Base-by-base conservation (phyloP, 2,888 invertebrate species). In the Leistus spinibarbis region DNA sequence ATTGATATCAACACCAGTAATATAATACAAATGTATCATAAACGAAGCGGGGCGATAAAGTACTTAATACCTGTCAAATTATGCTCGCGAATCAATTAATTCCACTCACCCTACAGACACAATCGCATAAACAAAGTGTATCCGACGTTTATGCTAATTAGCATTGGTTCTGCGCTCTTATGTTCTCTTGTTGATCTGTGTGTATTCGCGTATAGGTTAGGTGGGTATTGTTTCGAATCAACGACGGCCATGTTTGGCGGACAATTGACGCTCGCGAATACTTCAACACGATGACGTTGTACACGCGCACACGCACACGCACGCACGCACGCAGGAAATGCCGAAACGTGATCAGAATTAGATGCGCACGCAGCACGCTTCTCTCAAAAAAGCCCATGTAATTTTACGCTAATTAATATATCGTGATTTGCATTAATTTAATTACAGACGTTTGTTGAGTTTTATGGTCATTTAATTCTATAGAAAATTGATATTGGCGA, bases 391-490 rank as follows among this genome's bases (percentile, higher is more conserved):
- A 24, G 20, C 64, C 13, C 23, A n/a, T 23, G 23, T 64, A 64
- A 64, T 64, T 64, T 64, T 22, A 64, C 24, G 24, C 24, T 64
- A 64, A 64, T 64, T 23, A 64, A 23, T 64, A 23, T 23, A 64
- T 23, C 64, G 64, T 64, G 64, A 64, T 64, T 24, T 64, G 64
- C 64, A 64, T 64, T 60, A 13, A 60, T 60, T 60, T 20, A 60
- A 60, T 60, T 60, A 60, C 17, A 60, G n/a, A 22, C 20, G 19
- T 60, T 19, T 60, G 19, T 10, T 10, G 13, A 60, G 16, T 60
- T 17, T n/a, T 60, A 60, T 60, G 16, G 0, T 60, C 17, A 60
- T 60, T 60, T 60, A 10, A 40, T 40, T 40, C 40, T 2, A 7
- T 5, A 40, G 40, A 40, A 40, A 40, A 40, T 40, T 40, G 40